Base-by-base conservation (phyloP, 2,888 invertebrate genomes). In the Nomada goodeniana region DNA sequence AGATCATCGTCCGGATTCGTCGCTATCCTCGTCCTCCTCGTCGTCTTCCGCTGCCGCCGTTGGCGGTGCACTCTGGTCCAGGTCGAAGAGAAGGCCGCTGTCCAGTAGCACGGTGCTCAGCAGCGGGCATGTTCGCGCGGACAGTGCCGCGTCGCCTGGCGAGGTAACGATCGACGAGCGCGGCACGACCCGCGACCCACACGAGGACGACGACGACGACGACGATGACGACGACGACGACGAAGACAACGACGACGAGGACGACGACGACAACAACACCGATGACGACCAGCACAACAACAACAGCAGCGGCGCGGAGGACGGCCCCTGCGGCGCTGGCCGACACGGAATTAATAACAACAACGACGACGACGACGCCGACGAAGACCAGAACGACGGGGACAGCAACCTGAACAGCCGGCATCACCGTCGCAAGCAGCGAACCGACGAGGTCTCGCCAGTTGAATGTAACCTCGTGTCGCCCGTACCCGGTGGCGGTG, bases 211-310 rank as follows among this genome's bases (percentile, higher is more conserved):
- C 55, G 91, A 95, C 57, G 94, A 95, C 50, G 94, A 94, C 91
- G 94, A 95, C 78, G 92, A 95, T 55, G 94, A 95, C 90, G 86
- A 91, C 77, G 94, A 95, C 75, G 94, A 95, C 13, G 95, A 73
- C 61, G 84, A 78, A 70, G 80, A 78, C 67, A 76, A 82, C 79
- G 75, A 65, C 76, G 85, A 78, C n/a, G n/a, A n/a, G n/a, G n/a
- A n/a, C n/a, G n/a, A n/a, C n/a, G n/a, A n/a, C 79, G 74, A 47
- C 59, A 83, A 88, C 83, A 86, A 85, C 77, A 84, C 81, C 86
- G 80, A 88, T 70, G 86, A 95, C 88, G 95, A 95, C 59, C 91
- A 93, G 64, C 95, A 95, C 84, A 96, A 96, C 90, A 95, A 94
- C 80, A 85, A 87, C 80, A 85, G 88, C 80, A 85, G 88, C 64